These are phyloP conservation scores for Lucinisca nassula DNA, from an alignment of 2,888 invertebrate genomes.

Conservation along the genomic window DNA sequence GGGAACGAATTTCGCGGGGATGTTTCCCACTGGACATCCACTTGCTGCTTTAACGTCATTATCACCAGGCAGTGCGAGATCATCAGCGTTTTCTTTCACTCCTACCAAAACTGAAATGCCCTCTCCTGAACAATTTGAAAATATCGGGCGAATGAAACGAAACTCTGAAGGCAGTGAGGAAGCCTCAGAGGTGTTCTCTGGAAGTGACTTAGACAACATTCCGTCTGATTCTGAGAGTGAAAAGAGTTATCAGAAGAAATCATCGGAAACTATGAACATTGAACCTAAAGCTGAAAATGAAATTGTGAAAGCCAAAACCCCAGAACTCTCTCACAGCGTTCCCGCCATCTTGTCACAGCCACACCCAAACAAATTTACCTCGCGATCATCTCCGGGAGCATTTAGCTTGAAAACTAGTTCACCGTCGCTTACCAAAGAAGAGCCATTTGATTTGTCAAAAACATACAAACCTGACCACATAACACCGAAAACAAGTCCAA, in stretches of 20 bases:
- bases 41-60: constrained; percentile 65
- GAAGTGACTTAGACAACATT: constrained; percentile 76
- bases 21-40: constrained; percentile 72
- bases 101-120: constrained; percentile 57
- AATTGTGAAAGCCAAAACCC: constrained; percentile 29
- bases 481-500: constrained; percentile 49
- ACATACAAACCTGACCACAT: constrained; percentile 47
- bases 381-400: constrained; percentile 26
- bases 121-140: constrained; percentile 59
- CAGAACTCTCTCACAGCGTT: constrained; percentile 34
- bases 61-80: constrained; percentile 52
- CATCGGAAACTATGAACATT: not conserved
- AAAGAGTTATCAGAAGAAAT: constrained; percentile 58
- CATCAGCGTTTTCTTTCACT: constrained; percentile 58
- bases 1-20: constrained; percentile 66
- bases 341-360: constrained; percentile 34
- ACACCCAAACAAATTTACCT: constrained; percentile 32
- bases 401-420: constrained; percentile 14
- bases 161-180: constrained; percentile 66
- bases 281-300: not conserved
- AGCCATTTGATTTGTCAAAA: constrained; percentile 80
- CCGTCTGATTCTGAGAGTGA: constrained; percentile 82
- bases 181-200: constrained; percentile 71
- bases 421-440: constrained; percentile 29
- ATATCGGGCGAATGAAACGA: not conserved